phyloP scores from a whole-genome alignment of 23 tunicate genomes.

The Phallusia fumigata region DNA sequence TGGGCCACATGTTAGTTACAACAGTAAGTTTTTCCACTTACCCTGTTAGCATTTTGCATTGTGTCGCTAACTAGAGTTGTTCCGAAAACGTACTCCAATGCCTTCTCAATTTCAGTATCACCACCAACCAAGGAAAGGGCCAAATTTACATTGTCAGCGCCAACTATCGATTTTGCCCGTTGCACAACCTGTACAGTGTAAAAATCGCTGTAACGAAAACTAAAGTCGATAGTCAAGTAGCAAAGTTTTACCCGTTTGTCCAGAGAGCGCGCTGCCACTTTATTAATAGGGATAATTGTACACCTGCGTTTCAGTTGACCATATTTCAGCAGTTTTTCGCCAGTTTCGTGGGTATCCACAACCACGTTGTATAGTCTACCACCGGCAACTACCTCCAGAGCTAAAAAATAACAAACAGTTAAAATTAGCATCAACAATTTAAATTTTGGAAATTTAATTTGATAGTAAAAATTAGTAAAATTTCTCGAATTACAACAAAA shows the following conservation, averaged over 20 bases:
- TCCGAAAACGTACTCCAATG: constrained; percentile 82
- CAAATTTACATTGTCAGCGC: constrained; percentile 68
- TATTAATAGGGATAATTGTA: constrained; percentile 88
- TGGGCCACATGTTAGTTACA: too few species aligned
- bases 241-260: constrained; percentile 19
- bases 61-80: constrained; percentile 57
- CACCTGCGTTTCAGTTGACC: constrained; percentile 68
- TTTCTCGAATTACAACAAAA: background rate
- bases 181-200: constrained; percentile 34
- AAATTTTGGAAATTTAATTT: background rate
- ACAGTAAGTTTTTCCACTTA: background rate
- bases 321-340: constrained; percentile 62
- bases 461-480: too few species aligned
- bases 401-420: constrained; percentile 7
- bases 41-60: constrained; percentile 86
- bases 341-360: constrained; percentile 80
- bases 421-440: background rate
- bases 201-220: background rate
- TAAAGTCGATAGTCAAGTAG: too few species aligned
- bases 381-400: constrained; percentile 89
- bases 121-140: constrained; percentile 67
- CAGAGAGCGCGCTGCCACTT: constrained; percentile 54
- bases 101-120: constrained; percentile 43
- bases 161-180: constrained; percentile 80
- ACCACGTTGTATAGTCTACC: constrained; percentile 87